Evolutionary conservation across 2,888 invertebrate species (phyloP), one percentile per base, ranked within the genome.

Genomic region (Beris chalybata): DNA sequence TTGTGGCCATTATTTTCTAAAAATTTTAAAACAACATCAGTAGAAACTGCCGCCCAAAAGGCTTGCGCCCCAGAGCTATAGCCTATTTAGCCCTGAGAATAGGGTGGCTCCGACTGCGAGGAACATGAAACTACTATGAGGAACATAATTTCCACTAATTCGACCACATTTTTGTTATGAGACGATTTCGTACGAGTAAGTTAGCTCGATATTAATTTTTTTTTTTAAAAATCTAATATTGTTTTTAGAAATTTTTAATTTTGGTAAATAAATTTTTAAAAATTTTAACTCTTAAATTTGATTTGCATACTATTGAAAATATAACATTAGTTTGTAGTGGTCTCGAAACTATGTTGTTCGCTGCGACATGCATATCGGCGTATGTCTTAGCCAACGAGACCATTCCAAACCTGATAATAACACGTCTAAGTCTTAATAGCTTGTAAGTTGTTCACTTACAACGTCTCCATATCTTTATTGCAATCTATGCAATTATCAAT

Each of bases 361-460:
- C 31, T 64, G 5, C 13, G 15, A 45, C n/a, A 22, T 32, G 32
- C 38, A 32, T 13, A 48, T 43, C 38, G 54, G 45, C 15, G 7
- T 44, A 48, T 44, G 67, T 72, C 74, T 79, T 79, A 79, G 80
- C 79, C 76, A 78, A 74, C 80, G 79, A 80, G 79, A 79, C 79
- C 79, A 79, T 80, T 80, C 78, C 78, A 80, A 79, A 78, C 79
- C 74, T 79, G 79, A 79, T 79, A 79, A 77, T 75, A 71, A 72
- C 70, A 13, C 32, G 5, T 32, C 13, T 31, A 55, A 65, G 54
- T 13, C 45, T 64, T 65, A 61, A 61, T 61, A 32, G 15, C 48
- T n/a, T 13, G 12, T 15, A 48, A 48, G 5, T n/a, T 44, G 15
- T 11, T 11, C 29, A 53, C 13, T 56, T 56, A 38, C 13, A 29